Percentiles rank a stretch among this genome's conserved stretches.
Evolutionary conservation across 2,888 invertebrate species (phyloP).

Genomic region (Thalpophila matura): DNA sequence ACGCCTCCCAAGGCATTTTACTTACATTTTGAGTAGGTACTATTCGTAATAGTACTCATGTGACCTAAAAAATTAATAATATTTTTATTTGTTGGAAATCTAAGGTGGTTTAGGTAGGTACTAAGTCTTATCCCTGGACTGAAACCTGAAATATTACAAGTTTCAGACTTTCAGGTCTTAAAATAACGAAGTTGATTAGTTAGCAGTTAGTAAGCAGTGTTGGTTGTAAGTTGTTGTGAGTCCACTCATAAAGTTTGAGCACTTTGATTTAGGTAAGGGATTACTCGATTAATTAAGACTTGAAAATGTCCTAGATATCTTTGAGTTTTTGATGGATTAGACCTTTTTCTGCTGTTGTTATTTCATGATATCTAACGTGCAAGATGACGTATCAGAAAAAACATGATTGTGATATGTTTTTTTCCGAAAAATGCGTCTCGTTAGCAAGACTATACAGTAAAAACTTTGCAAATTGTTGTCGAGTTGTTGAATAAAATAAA

Average conservation of each 20-base stretch:
- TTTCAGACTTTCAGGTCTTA: conserved; percentile 27
- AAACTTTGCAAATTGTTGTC: conserved; percentile 32
- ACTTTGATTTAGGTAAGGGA: neutral
- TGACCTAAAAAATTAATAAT: conserved; percentile 19
- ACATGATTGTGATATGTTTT: neutral
- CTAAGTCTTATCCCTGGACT: conserved; percentile 24
- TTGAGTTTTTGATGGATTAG: no score
- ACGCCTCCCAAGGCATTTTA: conserved; percentile 9
- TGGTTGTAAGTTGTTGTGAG: neutral
- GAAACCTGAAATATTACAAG: conserved; percentile 34
- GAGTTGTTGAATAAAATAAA: conserved; percentile 32
- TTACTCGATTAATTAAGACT: neutral
- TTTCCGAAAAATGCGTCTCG: neutral
- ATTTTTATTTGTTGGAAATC: conserved; percentile 34
- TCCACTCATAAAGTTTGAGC: neutral
- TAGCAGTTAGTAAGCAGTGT: conserved; percentile 11
- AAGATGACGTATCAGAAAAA: no score
- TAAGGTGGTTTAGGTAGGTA: conserved; percentile 7
- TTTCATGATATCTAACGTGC: no score
- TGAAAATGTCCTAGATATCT: no score
- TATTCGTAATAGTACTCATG: conserved; percentile 2
- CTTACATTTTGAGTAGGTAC: conserved; percentile 19
- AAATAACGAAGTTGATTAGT: conserved; percentile 26
- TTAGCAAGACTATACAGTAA: neutral
- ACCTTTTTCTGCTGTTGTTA: no score